Conservation (phyloP, 2,113 vertebrate genomes). For the Sitta europaea region DNA sequence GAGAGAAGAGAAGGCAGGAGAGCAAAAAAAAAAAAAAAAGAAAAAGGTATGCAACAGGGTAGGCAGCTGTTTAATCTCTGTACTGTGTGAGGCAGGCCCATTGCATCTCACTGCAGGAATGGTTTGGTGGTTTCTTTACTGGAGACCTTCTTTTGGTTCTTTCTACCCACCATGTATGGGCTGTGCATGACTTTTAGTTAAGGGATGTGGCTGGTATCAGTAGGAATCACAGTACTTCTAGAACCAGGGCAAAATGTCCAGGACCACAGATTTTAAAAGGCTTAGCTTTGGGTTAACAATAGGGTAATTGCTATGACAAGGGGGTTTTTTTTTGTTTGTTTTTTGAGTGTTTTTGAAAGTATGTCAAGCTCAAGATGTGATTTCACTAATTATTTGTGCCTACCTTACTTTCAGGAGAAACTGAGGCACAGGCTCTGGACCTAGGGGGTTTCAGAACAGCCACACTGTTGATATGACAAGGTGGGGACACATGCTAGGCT, state of each 20-base stretch:
- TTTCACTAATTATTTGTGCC: not conserved
- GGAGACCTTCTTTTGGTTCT: not conserved
- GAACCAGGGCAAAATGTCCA: not conserved
- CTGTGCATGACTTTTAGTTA: not conserved
- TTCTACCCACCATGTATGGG: not conserved
- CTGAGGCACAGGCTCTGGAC: not conserved
- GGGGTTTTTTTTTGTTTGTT: not conserved
- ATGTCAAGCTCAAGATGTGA: not conserved
- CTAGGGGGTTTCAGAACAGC: not conserved
- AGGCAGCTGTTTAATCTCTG: not conserved
- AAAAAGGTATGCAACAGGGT: too few relatives aligned
- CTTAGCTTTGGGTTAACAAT: not conserved
- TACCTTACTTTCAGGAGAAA: not conserved
- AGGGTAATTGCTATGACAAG: not conserved
- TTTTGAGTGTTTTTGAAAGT: not conserved
- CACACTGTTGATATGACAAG: not conserved
- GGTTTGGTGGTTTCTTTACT: not conserved
- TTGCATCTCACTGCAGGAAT: not conserved
- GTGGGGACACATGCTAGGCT: not conserved
- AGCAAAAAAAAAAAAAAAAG: not conserved
- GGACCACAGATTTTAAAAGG: not conserved
- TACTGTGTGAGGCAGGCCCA: not conserved
- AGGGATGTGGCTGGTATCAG: not conserved
- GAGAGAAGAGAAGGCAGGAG: not conserved
- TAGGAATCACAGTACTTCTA: not conserved